Percentiles rank a stretch among this genome's conserved stretches.
Conservation (phyloP, 2,888 invertebrate species). For the Sphaerophoria rueppellii region DNA sequence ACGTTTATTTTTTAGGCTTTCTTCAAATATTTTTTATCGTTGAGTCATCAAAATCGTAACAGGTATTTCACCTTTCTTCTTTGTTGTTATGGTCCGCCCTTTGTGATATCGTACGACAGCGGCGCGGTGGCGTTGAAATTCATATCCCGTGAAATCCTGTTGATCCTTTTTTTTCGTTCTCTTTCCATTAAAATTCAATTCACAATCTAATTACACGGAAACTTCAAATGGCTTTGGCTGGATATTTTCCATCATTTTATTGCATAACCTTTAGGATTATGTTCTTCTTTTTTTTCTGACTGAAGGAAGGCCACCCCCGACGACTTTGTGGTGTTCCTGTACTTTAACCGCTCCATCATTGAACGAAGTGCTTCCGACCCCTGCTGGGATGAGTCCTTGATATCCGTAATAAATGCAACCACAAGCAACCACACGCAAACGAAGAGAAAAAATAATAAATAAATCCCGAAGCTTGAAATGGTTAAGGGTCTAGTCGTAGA, state of each 20-base stretch:
- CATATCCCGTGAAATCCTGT: conserved; percentile 72
- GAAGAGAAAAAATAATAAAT: conserved; percentile 13
- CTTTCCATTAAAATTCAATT: conserved; percentile 69
- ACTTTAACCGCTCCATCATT: conserved; percentile 42
- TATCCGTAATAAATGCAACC: conserved; percentile 61
- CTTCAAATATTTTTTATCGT: conserved; percentile 1
- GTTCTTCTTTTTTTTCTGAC: conserved; percentile 27
- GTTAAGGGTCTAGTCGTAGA: conserved; percentile 21
- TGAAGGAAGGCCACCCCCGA: conserved; percentile 30
- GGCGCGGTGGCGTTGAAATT: conserved; percentile 55
- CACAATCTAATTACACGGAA: conserved; percentile 73
- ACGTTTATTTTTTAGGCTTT: conserved; percentile 60
- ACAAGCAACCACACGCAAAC: conserved; percentile 1
- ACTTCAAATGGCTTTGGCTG: conserved; percentile 65
- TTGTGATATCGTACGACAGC: background rate
- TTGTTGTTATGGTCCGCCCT: background rate
- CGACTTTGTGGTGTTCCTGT: conserved; percentile 38
- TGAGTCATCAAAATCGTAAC: conserved; percentile 69
- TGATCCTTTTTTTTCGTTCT: conserved; percentile 63
- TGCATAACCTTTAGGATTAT: conserved; percentile 70
- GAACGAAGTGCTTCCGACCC: conserved; percentile 66
- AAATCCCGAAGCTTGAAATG: conserved; percentile 61
- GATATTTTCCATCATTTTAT: conserved; percentile 45
- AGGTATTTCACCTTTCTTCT: conserved; percentile 42
- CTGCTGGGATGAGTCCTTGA: conserved; percentile 54